Conservation (phyloP, 2,888 invertebrate genomes). For the Parapristionchus giblindavisi region DNA sequence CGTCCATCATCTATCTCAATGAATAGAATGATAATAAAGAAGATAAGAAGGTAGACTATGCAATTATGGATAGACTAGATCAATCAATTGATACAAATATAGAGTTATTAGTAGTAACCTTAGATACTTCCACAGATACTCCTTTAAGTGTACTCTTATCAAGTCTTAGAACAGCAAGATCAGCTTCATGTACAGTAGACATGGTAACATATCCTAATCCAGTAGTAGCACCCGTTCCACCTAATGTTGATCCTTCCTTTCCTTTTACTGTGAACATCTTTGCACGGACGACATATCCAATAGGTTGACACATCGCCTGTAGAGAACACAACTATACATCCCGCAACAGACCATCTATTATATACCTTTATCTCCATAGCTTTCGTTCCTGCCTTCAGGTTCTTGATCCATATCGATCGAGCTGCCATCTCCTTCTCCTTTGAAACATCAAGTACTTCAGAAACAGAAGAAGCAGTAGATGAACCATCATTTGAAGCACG, state of each 20-base stretch:
- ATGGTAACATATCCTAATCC: slow-evolving; percentile 34
- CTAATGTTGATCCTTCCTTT: slow-evolving; percentile 1
- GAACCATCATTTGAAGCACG: no score
- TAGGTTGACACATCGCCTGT: slow-evolving; percentile 29
- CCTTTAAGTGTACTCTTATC: slow-evolving; percentile 30
- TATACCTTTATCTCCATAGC: slow-evolving; percentile 34
- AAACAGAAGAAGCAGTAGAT: no score
- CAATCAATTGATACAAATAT: background rate
- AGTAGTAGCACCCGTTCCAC: background rate
- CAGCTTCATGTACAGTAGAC: slow-evolving; percentile 23
- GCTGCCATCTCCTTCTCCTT: slow-evolving; percentile 36
- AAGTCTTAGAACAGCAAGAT: slow-evolving; percentile 23
- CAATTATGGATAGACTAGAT: background rate
- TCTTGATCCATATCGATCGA: slow-evolving; percentile 35
- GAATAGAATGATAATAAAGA: no score
- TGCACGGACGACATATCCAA: slow-evolving; percentile 31
- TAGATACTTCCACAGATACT: slow-evolving; percentile 20
- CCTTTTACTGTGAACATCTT: slow-evolving; percentile 39
- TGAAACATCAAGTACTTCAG: background rate
- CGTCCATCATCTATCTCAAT: background rate
- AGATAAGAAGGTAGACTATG: no score
- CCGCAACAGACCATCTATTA: background rate
- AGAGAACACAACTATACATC: slow-evolving; percentile 5
- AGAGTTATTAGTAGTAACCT: slow-evolving; percentile 9
- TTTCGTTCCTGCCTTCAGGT: slow-evolving; percentile 34